These are phyloP conservation scores for Ibidorhyncha struthersii DNA, from an alignment of 2,113 vertebrate species.

Conservation along the genomic window DNA sequence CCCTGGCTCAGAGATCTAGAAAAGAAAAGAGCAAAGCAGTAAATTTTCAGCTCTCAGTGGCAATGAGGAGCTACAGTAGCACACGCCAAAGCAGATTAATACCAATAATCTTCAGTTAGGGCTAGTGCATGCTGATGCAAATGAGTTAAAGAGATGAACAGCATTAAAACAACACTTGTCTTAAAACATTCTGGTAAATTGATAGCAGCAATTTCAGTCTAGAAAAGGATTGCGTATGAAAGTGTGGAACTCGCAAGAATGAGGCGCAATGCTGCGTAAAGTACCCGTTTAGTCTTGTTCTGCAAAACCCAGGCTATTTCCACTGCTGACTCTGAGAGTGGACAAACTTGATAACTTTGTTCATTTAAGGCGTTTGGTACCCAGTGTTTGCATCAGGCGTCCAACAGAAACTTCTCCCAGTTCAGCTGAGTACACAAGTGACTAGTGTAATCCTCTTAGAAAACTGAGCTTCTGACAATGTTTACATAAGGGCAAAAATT, in stretches of 20 bases:
- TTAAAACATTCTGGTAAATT: background rate
- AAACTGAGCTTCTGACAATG: background rate
- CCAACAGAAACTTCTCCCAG: background rate
- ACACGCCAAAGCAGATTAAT: conserved; percentile 54
- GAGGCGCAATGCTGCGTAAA: background rate
- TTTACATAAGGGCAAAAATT: background rate
- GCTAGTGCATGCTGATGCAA: conserved; percentile 79
- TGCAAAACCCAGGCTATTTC: background rate
- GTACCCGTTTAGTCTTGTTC: background rate
- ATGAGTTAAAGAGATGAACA: conserved; percentile 79
- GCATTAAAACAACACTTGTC: conserved; percentile 68
- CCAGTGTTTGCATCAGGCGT: background rate
- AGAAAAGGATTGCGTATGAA: background rate
- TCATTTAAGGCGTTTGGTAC: background rate
- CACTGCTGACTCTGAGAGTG: background rate
- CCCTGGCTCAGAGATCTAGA: conserved; percentile 94
- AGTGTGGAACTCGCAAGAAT: conserved; percentile 16
- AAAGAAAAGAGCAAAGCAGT: background rate
- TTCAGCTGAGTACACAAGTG: background rate
- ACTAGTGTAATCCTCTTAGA: background rate
- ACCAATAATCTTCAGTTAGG: conserved; percentile 74
- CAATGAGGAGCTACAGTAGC: background rate
- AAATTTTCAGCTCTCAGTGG: background rate
- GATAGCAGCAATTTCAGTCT: conserved; percentile 29
- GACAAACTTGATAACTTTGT: background rate